A percentile compares a stretch with the other conserved stretches of the same genome.
These are phyloP conservation scores for Cydia amplana DNA, from an alignment of 1,140 invertebrate genomes.

Conservation along the genomic window DNA sequence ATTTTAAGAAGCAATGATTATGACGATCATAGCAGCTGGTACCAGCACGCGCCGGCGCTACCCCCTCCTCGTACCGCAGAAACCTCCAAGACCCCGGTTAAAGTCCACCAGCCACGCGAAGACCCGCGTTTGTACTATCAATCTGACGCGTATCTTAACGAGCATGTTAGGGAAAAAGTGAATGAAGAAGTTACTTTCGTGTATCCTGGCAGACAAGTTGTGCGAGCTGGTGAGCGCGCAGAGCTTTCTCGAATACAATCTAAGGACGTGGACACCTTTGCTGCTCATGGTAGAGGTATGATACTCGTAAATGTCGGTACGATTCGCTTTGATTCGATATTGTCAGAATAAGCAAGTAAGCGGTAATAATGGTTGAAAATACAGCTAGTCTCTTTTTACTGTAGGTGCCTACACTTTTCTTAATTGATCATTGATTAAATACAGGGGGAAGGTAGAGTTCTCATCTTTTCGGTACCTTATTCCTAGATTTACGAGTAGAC, in stretches of 20 bases:
- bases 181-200: constrained; percentile 55
- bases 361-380: too few species aligned
- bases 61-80: constrained; percentile 46
- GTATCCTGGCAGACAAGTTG: constrained; percentile 61
- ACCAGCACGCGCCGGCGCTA: constrained; percentile 45
- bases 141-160: constrained; percentile 66
- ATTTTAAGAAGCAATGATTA: constrained; percentile 56
- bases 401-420: too few species aligned
- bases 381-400: too few species aligned
- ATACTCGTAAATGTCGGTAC: too few species aligned
- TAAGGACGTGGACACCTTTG: constrained; percentile 36
- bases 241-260: constrained; percentile 40
- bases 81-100: constrained; percentile 44
- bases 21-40: constrained; percentile 61
- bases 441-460: too few species aligned
- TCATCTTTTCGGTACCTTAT: too few species aligned
- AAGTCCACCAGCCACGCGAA: constrained; percentile 63
- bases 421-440: too few species aligned
- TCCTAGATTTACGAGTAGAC: too few species aligned
- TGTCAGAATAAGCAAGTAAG: too few species aligned
- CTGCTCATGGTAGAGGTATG: not conserved
- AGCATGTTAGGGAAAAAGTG: constrained; percentile 55
- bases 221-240: constrained; percentile 46
- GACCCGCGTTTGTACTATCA: constrained; percentile 70
- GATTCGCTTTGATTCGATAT: too few species aligned